Base-by-base conservation (phyloP, 2,888 invertebrate genomes). In the Crematogaster levior region DNA sequence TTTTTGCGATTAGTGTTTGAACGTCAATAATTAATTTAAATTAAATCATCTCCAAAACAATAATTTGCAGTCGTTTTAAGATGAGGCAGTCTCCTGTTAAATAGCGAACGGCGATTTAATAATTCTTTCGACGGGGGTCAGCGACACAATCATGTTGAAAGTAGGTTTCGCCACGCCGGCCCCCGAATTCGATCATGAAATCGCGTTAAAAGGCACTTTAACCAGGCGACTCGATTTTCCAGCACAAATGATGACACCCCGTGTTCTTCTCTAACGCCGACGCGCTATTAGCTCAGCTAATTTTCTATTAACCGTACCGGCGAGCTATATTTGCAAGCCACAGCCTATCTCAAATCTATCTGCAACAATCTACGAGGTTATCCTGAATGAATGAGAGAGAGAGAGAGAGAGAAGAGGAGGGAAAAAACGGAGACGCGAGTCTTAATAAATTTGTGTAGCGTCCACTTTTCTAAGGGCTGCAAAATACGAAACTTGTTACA, bases 151-250 rank as follows among this genome's bases (percentile, higher is more conserved):
- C 87, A 86, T 85, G 87, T 63, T 77, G 83, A 89, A 90, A 91
- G 87, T 90, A 89, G 88, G 81, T 86, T 86, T 86, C 82, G 72
- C 74, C 75, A 82, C 61, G 48, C 66, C 68, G 65, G 79, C 53
- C 61, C 82, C 56, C 58, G 86, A 90, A 91, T 89, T 86, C 86
- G 90, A 91, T 92, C 91, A 86, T 84, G 87, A 84, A 92, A 92
- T 92, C 90, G 87, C 86, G 90, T 92, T 92, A 92, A 92, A 91
- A 92, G 90, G 91, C 91, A 92, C 92, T 91, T 90, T 90, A 90
- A 83, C 79, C 85, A 46, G 85, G 85, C 88, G 88, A 92, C 90
- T 91, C 91, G 89, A 92, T 92, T 92, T 92, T 91, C 91, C 88
- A 87, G 86, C 89, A 90, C 90, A 92, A 92, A 92, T 91, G 91